A percentile compares a stretch with the other conserved stretches of the same genome.
Evolutionary conservation across 2,888 invertebrate species (phyloP).

Genomic region (Cataglyphis rosenhaueri): DNA sequence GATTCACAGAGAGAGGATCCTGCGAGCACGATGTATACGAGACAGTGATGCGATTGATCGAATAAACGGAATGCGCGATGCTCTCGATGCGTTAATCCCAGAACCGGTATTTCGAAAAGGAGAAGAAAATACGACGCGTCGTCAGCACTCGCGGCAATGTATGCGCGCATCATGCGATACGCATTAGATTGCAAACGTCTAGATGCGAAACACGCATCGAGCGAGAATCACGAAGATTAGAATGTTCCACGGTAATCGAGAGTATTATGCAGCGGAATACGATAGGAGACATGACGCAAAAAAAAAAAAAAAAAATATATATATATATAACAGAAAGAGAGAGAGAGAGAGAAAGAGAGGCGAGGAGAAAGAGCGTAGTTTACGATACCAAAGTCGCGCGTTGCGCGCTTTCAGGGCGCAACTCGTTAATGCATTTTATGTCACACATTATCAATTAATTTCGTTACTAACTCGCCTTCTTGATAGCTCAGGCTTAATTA

Average conservation of each 20-base stretch:
- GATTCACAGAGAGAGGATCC: slow-evolving; percentile 42
- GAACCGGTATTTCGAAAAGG: slow-evolving; percentile 23
- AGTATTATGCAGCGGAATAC: slow-evolving; percentile 50
- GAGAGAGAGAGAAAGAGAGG: not conserved
- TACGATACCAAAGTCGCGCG: slow-evolving; percentile 23
- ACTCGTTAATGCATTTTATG: slow-evolving; percentile 25
- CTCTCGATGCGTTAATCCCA: slow-evolving; percentile 41
- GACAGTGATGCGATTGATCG: slow-evolving; percentile 43
- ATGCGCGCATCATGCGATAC: slow-evolving; percentile 23
- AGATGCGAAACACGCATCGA: slow-evolving; percentile 26
- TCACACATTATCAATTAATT: slow-evolving; percentile 48
- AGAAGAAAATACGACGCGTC: not conserved
- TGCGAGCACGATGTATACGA: slow-evolving; percentile 6
- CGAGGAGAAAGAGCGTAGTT: not conserved
- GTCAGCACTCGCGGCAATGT: slow-evolving; percentile 11
- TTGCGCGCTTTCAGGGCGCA: slow-evolving; percentile 18
- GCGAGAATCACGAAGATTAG: slow-evolving; percentile 39
- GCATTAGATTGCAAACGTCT: slow-evolving; percentile 33
- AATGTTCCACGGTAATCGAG: slow-evolving; percentile 41
- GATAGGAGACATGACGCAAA: slow-evolving; percentile 23
- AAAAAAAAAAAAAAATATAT: not conserved
- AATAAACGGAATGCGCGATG: slow-evolving; percentile 45
- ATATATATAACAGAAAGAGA: not conserved
- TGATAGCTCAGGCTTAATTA: slow-evolving; percentile 39
- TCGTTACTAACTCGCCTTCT: slow-evolving; percentile 27